phyloP scores from a whole-genome alignment of 2,888 invertebrate species.

The Ophion ellenae region DNA sequence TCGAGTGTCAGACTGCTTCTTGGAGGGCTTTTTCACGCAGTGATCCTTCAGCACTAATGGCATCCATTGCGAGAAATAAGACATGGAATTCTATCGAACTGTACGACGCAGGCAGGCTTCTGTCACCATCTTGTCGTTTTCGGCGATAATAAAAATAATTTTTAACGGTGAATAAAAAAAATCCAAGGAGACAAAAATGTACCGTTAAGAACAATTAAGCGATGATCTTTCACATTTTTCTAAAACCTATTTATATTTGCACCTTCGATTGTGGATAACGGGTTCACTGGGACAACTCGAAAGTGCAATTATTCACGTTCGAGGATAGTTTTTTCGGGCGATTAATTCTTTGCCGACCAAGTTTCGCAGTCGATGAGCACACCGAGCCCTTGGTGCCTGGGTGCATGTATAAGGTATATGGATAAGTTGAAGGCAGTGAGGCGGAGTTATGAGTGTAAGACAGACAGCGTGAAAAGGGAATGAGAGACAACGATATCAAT shows the following conservation, averaged over 20 bases:
- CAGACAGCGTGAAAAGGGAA: neutral
- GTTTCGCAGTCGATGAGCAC: conserved; percentile 54
- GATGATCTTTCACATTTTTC: neutral
- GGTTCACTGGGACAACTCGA: conserved; percentile 24
- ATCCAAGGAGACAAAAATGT: too few species aligned
- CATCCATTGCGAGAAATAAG: neutral
- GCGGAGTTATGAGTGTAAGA: neutral
- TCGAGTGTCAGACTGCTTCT: neutral
- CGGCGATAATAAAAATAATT: too few species aligned
- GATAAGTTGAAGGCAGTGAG: conserved; percentile 12
- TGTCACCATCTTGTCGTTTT: too few species aligned
- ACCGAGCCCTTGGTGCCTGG: conserved; percentile 23
- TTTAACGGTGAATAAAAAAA: too few species aligned
- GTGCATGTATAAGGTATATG: neutral
- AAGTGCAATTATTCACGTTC: conserved; percentile 57
- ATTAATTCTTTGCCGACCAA: conserved; percentile 53
- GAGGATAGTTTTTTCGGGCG: conserved; percentile 47
- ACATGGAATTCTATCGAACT: neutral
- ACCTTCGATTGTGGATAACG: conserved; percentile 31
- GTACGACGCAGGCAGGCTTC: neutral
- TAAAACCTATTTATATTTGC: neutral
- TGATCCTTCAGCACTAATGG: neutral
- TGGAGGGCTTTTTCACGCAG: neutral
- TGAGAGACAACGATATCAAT: neutral
- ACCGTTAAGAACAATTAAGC: too few species aligned